Evolutionary conservation across 2,113 vertebrate species (phyloP).

Genomic region (Steatornis caripensis): DNA sequence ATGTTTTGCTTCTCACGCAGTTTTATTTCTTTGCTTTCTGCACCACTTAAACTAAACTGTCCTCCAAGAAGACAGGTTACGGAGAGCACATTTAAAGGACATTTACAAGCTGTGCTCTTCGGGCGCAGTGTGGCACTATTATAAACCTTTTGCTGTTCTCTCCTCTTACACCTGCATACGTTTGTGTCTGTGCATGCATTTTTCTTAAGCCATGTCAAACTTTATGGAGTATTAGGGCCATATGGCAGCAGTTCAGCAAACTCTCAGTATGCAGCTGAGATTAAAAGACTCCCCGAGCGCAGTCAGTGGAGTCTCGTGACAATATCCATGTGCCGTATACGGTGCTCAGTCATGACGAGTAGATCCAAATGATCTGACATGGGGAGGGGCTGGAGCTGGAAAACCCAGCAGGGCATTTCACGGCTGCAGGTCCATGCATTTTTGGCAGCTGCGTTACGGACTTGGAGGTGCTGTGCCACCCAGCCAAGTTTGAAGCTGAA

Average conservation of each 20-base stretch:
- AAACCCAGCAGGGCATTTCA: neutral
- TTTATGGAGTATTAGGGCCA: neutral
- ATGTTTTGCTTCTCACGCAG: slow-evolving; percentile 4
- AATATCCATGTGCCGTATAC: neutral
- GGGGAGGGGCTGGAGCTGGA: neutral
- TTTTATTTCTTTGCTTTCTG: slow-evolving; percentile 6
- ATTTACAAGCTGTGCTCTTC: neutral
- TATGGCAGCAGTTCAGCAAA: slow-evolving; percentile 17
- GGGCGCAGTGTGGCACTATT: neutral
- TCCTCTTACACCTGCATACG: neutral
- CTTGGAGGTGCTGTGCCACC: neutral
- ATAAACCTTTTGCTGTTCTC: neutral
- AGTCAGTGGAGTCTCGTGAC: neutral
- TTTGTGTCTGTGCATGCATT: neutral
- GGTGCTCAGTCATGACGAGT: neutral
- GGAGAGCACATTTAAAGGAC: neutral
- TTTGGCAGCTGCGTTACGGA: neutral
- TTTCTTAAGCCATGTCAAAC: slow-evolving; percentile 27
- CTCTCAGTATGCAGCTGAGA: neutral
- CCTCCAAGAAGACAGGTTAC: neutral
- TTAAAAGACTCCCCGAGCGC: neutral
- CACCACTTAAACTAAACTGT: neutral
- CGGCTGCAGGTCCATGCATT: neutral
- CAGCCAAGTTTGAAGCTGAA: neutral
- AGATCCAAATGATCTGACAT: neutral